phyloP scores from a whole-genome alignment of 2,888 invertebrate genomes.

The Sinohyriopsis cumingii region DNA sequence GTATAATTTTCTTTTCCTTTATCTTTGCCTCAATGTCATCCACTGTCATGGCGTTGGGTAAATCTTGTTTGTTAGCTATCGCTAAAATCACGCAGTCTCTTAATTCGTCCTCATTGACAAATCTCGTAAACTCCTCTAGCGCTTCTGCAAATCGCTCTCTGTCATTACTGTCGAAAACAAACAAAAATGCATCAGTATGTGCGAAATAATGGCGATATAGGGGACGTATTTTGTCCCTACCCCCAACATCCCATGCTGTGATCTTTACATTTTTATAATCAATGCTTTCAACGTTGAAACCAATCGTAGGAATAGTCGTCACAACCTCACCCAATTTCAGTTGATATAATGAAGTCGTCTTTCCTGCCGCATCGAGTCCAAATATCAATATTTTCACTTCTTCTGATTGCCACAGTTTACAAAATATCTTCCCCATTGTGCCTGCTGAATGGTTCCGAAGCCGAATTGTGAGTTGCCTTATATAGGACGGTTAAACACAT shows the following conservation, averaged over 20 bases:
- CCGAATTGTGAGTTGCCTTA: no score
- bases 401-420: constrained; percentile 3
- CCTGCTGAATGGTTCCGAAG: no score
- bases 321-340: constrained; percentile 49
- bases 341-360: constrained; percentile 45
- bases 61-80: constrained; percentile 56
- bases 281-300: constrained; percentile 50
- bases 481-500: no score
- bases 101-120: constrained; percentile 32
- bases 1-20: not conserved
- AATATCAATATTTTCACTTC: constrained; percentile 22
- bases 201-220: constrained; percentile 44
- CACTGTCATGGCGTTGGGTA: constrained; percentile 29
- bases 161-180: constrained; percentile 52
- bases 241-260: constrained; percentile 49
- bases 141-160: constrained; percentile 39
- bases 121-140: constrained; percentile 26
- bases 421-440: not conserved
- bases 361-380: constrained; percentile 52
- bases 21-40: constrained; percentile 34
- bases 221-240: constrained; percentile 41
- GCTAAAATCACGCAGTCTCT: constrained; percentile 28
- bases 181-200: constrained; percentile 42
- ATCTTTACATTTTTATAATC: constrained; percentile 29
- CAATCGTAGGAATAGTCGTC: constrained; percentile 54